Percentiles rank a stretch among this genome's conserved stretches.
Evolutionary conservation across 2,888 invertebrate genomes (phyloP).

Genomic region (Eupelmus urozonus): DNA sequence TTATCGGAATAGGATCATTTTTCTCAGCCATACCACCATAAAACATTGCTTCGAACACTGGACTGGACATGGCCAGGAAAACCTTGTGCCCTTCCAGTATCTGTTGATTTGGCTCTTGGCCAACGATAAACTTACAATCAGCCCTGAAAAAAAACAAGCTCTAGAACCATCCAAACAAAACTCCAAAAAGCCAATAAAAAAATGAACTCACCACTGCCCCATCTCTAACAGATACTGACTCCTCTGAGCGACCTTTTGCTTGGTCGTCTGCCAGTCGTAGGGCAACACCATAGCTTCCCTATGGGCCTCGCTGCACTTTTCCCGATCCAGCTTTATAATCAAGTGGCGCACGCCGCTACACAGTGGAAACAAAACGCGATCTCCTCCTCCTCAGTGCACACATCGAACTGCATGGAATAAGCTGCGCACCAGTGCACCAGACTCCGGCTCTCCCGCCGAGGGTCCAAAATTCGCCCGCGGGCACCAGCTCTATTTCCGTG

Average conservation of each 20-base stretch:
- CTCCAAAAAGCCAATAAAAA: neutral
- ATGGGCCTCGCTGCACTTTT: conserved; percentile 37
- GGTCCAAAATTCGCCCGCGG: neutral
- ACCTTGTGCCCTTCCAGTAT: conserved; percentile 87
- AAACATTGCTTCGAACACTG: conserved; percentile 94
- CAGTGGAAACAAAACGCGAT: neutral
- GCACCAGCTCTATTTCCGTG: conserved; percentile 48
- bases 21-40: conserved; percentile 90
- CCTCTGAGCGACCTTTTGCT: conserved; percentile 85
- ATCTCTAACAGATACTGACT: conserved; percentile 87
- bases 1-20: conserved; percentile 86
- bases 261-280: conserved; percentile 88
- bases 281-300: conserved; percentile 78
- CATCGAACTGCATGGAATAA: conserved; percentile 13
- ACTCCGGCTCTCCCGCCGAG: too few species aligned
- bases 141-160: conserved; percentile 71
- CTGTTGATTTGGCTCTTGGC: conserved; percentile 87
- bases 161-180: neutral
- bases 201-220: conserved; percentile 83
- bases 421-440: neutral
- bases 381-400: conserved; percentile 3
- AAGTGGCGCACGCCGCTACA: too few species aligned
- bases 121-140: conserved; percentile 90
- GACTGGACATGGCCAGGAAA: conserved; percentile 90
- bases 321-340: conserved; percentile 36